Evolutionary conservation across 2,888 invertebrate genomes (phyloP), one percentile per base, ranked within the genome.

Genomic region (Gastrophysa polygoni): DNA sequence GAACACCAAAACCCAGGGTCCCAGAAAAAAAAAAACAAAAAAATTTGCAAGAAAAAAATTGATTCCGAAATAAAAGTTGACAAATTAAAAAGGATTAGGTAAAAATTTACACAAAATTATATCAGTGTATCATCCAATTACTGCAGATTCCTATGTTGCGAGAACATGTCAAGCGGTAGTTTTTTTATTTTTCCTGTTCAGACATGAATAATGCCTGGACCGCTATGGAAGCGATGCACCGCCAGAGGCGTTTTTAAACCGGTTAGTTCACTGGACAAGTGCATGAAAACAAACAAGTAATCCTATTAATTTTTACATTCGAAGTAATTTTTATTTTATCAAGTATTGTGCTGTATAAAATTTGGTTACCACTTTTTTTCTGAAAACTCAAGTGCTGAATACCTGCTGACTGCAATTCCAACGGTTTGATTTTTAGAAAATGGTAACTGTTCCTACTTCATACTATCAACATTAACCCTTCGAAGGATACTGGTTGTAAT

Each of bases 191-290:
- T 32, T 11, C 24, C 24, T 24, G 24, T 24, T 24, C 24, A 24
- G 24, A 24, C 24, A 3, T 24, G 24, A 24, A 24, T 24, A 3
- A 24, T 24, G 3, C 24, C 24, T 18, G 55, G 44, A 55, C 46
- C 29, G 55, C 55, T 55, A 28, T 55, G 46, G 28, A 55, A 55
- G 55, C 44, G 55, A 55, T 55, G 55, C 46, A 55, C 46, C 54
- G 54, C 44, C 44, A 55, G 46, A 55, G 55, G 55, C 55, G 32
- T 56, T 56, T 56, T 47, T 18, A 47, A 47, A 56, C 47, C 47
- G 47, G 47, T 56, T 47, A 46, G 47, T 56, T 29, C 46, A 56
- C 56, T 47, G 56, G 56, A 56, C 55, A 47, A 47, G 56, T 56
- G 56, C 46, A 56, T 46, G 47, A 56, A 24, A 56, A 47, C 32